Evolutionary conservation across 2,113 vertebrate genomes (phyloP).

Genomic region (Melanotaenia duboulayi): DNA sequence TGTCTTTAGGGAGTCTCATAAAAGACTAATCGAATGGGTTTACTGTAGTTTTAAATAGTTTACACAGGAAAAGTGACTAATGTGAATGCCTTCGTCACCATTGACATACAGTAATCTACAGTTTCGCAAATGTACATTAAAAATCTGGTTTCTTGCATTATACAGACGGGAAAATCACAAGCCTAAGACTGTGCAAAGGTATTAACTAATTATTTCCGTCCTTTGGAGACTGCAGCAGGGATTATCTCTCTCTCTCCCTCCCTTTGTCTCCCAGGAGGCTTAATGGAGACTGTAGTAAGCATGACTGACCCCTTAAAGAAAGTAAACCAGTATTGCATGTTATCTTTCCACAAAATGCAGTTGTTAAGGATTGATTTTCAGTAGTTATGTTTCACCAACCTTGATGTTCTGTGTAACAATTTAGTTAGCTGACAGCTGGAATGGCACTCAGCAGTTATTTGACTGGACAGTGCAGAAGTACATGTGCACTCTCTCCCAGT

Average conservation of each 20-base stretch:
- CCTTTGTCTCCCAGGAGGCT: slow-evolving; percentile 71
- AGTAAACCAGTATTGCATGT: slow-evolving; percentile 26
- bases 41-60: slow-evolving; percentile 48
- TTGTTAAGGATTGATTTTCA: slow-evolving; percentile 2
- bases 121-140: slow-evolving; percentile 38
- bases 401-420: background rate
- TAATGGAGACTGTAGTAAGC: slow-evolving; percentile 64
- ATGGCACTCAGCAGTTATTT: slow-evolving; percentile 1
- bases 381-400: slow-evolving; percentile 5
- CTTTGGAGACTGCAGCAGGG: slow-evolving; percentile 64
- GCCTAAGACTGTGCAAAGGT: slow-evolving; percentile 62
- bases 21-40: slow-evolving; percentile 46
- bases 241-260: slow-evolving; percentile 65
- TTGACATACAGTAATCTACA: slow-evolving; percentile 29
- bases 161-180: slow-evolving; percentile 58
- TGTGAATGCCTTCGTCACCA: background rate
- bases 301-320: slow-evolving; percentile 61
- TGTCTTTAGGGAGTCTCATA: slow-evolving; percentile 48
- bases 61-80: slow-evolving; percentile 40
- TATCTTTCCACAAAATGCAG: slow-evolving; percentile 25
- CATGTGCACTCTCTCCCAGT: slow-evolving; percentile 25
- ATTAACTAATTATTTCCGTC: slow-evolving; percentile 78
- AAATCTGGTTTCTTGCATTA: slow-evolving; percentile 48
- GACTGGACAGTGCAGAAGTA: slow-evolving; percentile 19
- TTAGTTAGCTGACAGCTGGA: slow-evolving; percentile 13